phyloP scores from a whole-genome alignment of 2,113 vertebrate genomes.

The Psephotus haematonotus region DNA sequence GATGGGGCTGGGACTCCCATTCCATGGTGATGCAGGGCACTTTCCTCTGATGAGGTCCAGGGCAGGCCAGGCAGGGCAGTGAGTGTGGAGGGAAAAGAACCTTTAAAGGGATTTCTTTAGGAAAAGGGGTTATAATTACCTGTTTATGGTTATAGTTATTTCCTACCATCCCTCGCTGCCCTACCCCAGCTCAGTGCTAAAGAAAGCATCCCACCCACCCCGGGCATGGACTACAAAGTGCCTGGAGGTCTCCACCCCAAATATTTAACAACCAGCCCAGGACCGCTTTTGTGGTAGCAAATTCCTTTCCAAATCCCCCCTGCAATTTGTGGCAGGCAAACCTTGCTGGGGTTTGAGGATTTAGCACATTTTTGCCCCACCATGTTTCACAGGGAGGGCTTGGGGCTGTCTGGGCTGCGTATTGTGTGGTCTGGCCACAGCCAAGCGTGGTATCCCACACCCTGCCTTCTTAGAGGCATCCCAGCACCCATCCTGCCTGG shows the following conservation, averaged over 20 bases:
- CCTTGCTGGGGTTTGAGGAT: conserved; percentile 43
- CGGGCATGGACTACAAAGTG: background rate
- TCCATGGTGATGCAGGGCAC: too few species aligned
- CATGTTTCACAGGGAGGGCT: background rate
- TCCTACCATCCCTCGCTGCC: background rate
- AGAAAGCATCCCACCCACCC: background rate
- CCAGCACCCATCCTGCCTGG: background rate
- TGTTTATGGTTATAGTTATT: background rate
- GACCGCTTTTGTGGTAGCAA: conserved; percentile 22
- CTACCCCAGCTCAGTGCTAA: background rate
- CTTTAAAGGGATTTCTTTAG: background rate
- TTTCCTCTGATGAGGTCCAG: too few species aligned
- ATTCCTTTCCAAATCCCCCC: conserved; percentile 54
- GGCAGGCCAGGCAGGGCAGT: background rate
- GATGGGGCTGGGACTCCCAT: background rate
- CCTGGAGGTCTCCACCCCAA: background rate
- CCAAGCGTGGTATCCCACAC: rapidly evolving
- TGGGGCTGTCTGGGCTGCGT: background rate
- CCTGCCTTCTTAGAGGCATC: background rate
- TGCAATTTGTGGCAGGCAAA: conserved; percentile 61
- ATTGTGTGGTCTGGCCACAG: conserved; percentile 57
- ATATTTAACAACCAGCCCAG: conserved; percentile 33
- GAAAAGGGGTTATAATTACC: background rate
- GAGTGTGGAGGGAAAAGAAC: background rate
- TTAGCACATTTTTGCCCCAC: conserved; percentile 44